Evolutionary conservation across 2,888 invertebrate genomes (phyloP), one percentile per base, ranked within the genome.

Genomic region (Hoplodrina ambigua): DNA sequence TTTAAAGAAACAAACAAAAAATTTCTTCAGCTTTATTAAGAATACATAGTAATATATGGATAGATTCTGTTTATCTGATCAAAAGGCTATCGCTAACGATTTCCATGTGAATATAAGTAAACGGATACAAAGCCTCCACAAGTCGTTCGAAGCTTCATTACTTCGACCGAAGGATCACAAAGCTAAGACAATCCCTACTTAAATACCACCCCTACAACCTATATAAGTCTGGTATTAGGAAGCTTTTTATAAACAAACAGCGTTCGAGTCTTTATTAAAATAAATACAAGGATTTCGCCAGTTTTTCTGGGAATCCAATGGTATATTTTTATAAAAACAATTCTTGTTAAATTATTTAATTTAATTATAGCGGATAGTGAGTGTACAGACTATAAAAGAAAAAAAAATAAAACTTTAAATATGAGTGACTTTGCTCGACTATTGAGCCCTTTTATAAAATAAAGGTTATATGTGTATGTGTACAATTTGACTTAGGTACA

Each of bases 71-170:
- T 71, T 41, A 76, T 64, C 67, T 61, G 66, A 68, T 78, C 60
- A 63, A 72, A 71, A 72, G 46, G 8, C 72, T 70, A 56, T 54
- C 57, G 49, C 25, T 53, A 30, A 61, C 59, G 30, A 37, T 75
- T 69, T 70, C 37, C 50, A 62, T 55, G 25, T 78, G 75, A 70
- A 82, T 72, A 81, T 69, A 80, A 52, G 73, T 82, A 83, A 84
- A 80, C 56, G 72, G 65, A 37, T 71, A 78, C 78, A 78, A 83
- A 84, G 70, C 78, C 73, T 33, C 66, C 69, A 58, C 72, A 75
- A 78, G 83, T 73, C 84, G 75, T 81, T 75, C 69, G 70, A 75
- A 76, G 80, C 83, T 83, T 83, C 84, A 84, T 84, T 84, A 84
- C 80, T 73, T 37, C 74, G 81, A 60, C 73, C 74, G 68, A 69